Conservation (phyloP, 2,113 vertebrate genomes). For the Eptesicus fuscus region DNA sequence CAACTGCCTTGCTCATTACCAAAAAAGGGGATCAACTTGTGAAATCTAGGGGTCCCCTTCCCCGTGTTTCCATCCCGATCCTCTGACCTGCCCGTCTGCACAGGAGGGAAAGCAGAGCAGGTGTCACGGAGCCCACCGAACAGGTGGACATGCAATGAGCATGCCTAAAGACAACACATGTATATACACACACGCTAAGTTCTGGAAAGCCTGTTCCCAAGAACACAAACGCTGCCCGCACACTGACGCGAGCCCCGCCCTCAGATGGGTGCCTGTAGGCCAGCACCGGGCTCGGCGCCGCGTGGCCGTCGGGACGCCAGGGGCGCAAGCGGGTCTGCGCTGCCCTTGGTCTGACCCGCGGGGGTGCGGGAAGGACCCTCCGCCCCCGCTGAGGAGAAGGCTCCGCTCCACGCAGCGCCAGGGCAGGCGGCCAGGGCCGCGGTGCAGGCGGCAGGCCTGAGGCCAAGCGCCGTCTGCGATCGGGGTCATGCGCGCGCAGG, state of each 20-base stretch:
- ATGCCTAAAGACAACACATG: neutral
- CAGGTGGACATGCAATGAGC: neutral
- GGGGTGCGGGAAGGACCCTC: neutral
- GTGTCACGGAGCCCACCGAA: neutral
- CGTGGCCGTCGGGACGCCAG: rapidly evolving
- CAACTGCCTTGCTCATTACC: neutral
- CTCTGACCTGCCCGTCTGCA: neutral
- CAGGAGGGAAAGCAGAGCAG: neutral
- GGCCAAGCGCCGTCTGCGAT: slow-evolving; percentile 63
- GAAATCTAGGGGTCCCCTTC: neutral
- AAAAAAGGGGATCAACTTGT: neutral
- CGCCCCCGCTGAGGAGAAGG: neutral
- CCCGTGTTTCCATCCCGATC: neutral
- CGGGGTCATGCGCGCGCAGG: slow-evolving; percentile 62
- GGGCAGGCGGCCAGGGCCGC: slow-evolving; percentile 69
- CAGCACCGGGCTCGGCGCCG: neutral
- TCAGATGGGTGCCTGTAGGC: neutral
- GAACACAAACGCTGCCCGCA: neutral
- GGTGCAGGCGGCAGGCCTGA: slow-evolving; percentile 71
- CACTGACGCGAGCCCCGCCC: neutral
- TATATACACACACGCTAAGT: neutral
- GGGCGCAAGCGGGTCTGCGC: neutral
- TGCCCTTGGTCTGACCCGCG: no score
- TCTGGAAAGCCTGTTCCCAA: neutral
- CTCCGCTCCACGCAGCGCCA: slow-evolving; percentile 32